Conservation (phyloP, 2,888 invertebrate species). For the Toxonevra muliebris region DNA sequence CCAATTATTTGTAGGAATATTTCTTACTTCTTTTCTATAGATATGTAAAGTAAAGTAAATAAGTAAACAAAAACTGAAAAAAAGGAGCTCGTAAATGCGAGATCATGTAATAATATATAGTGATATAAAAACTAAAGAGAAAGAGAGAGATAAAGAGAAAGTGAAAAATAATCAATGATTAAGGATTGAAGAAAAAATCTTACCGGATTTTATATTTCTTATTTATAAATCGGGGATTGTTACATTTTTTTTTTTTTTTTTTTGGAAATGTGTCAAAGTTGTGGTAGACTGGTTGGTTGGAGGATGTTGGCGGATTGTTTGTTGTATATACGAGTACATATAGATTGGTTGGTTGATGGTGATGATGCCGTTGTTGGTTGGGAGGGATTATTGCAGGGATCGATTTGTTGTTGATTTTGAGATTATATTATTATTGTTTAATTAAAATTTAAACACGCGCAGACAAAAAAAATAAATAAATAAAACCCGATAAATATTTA, state of each 20-base stretch:
- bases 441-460: too few species aligned
- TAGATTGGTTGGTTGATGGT: slow-evolving; percentile 32
- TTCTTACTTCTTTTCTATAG: too few species aligned
- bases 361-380: slow-evolving; percentile 36
- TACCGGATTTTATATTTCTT: slow-evolving; percentile 53
- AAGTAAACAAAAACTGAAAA: too few species aligned
- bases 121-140: slow-evolving; percentile 26
- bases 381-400: slow-evolving; percentile 39
- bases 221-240: slow-evolving; percentile 42
- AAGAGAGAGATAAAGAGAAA: too few species aligned
- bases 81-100: too few species aligned
- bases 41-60: too few species aligned
- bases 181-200: slow-evolving; percentile 65
- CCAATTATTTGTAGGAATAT: too few species aligned
- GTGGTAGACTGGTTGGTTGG: slow-evolving; percentile 24
- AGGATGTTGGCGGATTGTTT: slow-evolving; percentile 42
- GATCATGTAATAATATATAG: too few species aligned
- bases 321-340: slow-evolving; percentile 27
- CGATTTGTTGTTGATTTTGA: not conserved
- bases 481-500: too few species aligned
- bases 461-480: too few species aligned
- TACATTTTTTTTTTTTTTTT: slow-evolving; percentile 22
- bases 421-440: too few species aligned
- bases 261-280: not conserved
- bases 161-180: slow-evolving; percentile 12